phyloP scores from a whole-genome alignment of 2,888 invertebrate species.

The Mesodorylaimus sp. region DNA sequence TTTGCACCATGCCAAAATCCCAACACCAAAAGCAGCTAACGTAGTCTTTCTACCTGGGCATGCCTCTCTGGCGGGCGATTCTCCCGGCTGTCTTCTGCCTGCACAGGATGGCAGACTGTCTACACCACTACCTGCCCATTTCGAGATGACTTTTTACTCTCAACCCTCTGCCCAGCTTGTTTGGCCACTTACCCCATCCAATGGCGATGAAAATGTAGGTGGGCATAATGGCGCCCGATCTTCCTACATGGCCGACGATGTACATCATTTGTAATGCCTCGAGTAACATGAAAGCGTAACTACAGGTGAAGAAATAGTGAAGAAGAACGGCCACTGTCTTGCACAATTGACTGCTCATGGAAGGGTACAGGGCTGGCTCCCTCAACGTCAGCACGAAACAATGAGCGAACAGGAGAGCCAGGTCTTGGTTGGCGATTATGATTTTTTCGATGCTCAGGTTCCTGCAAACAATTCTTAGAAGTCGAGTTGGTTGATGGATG shows the following conservation, averaged over 20 bases:
- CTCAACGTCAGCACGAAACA: conserved; percentile 8
- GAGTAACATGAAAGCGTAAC: conserved; percentile 8
- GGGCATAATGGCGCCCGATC: neutral
- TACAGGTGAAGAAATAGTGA: conserved; percentile 9
- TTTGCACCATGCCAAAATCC: no score
- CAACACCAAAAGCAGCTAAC: no score
- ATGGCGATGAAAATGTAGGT: neutral
- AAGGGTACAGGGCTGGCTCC: conserved; percentile 3
- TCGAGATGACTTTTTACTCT: no score
- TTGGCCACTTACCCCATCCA: conserved; percentile 6
- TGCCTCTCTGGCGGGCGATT: no score
- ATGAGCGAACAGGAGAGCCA: conserved; percentile 9
- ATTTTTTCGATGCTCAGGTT: conserved; percentile 2
- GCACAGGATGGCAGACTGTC: no score
- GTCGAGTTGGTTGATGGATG: neutral
- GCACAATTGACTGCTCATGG: neutral
- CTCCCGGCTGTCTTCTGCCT: no score
- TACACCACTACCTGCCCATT: no score
- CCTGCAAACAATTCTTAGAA: neutral
- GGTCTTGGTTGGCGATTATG: conserved; percentile 10
- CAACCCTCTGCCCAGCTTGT: no score
- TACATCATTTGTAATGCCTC: conserved; percentile 7
- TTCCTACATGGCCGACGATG: conserved; percentile 3
- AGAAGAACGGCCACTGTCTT: conserved; percentile 2
- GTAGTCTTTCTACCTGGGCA: no score